Conservation (phyloP, 2,888 invertebrate genomes). For the Scaptomyza parva region DNA sequence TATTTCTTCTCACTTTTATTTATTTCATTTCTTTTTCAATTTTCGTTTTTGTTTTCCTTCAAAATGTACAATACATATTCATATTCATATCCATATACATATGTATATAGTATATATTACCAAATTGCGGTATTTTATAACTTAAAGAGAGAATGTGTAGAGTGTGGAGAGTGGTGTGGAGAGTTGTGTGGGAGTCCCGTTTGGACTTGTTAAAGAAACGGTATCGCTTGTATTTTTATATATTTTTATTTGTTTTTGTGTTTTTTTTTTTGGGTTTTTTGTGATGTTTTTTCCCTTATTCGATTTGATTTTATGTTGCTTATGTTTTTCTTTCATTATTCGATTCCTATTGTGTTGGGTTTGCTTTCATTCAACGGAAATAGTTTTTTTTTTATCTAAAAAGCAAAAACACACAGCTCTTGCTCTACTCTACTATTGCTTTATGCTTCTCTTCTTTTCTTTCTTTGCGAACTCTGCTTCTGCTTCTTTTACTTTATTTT, state of each 20-base stretch:
- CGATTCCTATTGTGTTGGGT: conserved; percentile 55
- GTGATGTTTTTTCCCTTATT: conserved; percentile 6
- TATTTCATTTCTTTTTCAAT: conserved; percentile 1
- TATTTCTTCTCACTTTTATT: conserved; percentile 16
- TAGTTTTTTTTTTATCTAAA: conserved; percentile 72
- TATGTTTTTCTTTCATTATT: conserved; percentile 28
- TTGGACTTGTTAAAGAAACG: too few species aligned
- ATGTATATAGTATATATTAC: conserved; percentile 11
- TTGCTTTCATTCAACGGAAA: conserved; percentile 59
- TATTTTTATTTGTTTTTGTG: too few species aligned
- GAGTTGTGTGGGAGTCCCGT: too few species aligned
- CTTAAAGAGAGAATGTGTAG: too few species aligned
- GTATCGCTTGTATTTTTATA: too few species aligned
- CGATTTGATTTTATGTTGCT: conserved; percentile 22
- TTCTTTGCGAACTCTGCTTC: conserved; percentile 15
- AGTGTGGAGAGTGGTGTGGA: too few species aligned
- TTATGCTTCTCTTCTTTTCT: conserved; percentile 19
- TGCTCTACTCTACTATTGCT: conserved; percentile 25
- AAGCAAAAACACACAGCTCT: conserved; percentile 22
- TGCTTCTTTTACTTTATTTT: conserved; percentile 8
- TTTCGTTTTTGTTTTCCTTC: conserved; percentile 4
- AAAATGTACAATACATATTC: background rate
- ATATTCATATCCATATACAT: background rate
- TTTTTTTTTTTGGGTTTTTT: background rate
- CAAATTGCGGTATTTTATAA: conserved; percentile 8